Base-by-base conservation (phyloP, 2,888 invertebrate genomes). In the Anthophora plumipes region DNA sequence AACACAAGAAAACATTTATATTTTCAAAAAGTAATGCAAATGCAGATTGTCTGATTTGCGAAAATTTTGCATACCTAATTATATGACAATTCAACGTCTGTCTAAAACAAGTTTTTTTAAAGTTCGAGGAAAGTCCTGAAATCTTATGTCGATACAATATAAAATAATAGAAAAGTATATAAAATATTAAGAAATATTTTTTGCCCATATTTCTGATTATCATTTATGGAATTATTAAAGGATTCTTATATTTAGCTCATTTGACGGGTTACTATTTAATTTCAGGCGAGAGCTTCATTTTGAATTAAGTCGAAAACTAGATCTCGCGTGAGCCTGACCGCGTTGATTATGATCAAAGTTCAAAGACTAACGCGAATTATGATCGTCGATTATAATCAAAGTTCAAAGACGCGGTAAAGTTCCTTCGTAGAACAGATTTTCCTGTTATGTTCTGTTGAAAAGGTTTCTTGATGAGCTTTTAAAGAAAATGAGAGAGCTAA, bases 321-420 rank as follows among this genome's bases (percentile, higher is more conserved):
- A 50, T 9, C 50, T 66, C 22, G 64, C 55, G 68, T 46, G 55
- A 55, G 25, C 43, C 31, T 37, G 39, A 39, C 37, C 20, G 20
- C 22, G 50, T 66, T 50, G 64, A 66, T 50, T 52, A 52, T 9
- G 39, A 50, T 66, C 52, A 66, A 66, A 66, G 50, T 66, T 66
- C 52, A 66, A 66, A 66, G 50, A 39, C 64, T 52, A 17, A 66
- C 39, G 64, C 1, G 52, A 66, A 54, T 22, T 31, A 31, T 4
- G 31, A 31, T 31, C 22, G 50, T 66, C 64, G 64, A 66, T 50
- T 52, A 52, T 9, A 22, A 50, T 66, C 52, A 66, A 66, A 66
- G 50, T 66, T 66, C 52, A 50, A 66, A n/a, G 52, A 66, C 52
- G 52, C 9, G 66, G 22, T 22, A 17, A 22, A 52, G 22, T 54